These are phyloP conservation scores for Gari tellinella DNA, from an alignment of 2,888 invertebrate genomes.

Conservation along the genomic window DNA sequence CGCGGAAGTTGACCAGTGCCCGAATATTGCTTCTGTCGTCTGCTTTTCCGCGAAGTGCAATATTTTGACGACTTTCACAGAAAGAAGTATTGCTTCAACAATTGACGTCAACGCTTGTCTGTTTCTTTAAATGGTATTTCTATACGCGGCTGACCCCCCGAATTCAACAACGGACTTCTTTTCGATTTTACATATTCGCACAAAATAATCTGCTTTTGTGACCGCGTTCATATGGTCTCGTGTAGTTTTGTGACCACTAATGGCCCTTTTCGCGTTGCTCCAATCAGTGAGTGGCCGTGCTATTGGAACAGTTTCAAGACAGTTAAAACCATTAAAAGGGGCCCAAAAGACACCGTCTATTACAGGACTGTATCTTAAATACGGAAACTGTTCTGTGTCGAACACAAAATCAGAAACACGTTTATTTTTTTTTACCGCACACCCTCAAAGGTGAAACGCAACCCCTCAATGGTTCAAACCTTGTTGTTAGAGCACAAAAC, in stretches of 20 bases:
- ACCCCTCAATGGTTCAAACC: too few species aligned
- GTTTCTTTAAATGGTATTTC: conserved; percentile 4
- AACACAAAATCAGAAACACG: conserved; percentile 7
- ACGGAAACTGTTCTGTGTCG: not conserved
- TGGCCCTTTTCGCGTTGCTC: conserved; percentile 13
- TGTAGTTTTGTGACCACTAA: not conserved
- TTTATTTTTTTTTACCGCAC: too few species aligned
- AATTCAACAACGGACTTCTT: not conserved
- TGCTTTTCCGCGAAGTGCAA: conserved; percentile 13
- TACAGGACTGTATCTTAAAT: not conserved
- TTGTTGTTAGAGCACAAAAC: too few species aligned
- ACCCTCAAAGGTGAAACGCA: too few species aligned
- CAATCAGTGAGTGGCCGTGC: conserved; percentile 5
- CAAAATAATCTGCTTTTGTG: conserved; percentile 9
- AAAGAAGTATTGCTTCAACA: conserved; percentile 1
- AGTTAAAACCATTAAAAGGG: conserved; percentile 3
- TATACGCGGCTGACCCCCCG: not conserved
- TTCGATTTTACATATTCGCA: conserved; percentile 2
- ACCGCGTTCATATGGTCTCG: conserved; percentile 3
- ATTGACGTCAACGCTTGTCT: conserved; percentile 5
- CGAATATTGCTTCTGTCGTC: conserved; percentile 10
- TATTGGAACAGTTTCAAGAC: not conserved
- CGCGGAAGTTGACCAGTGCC: conserved; percentile 6
- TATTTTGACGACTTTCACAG: conserved; percentile 15
- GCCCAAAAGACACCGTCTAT: conserved; percentile 9